These are phyloP conservation scores for Himalopsyche kuldschensis DNA, from an alignment of 2,888 invertebrate species.

Conservation along the genomic window DNA sequence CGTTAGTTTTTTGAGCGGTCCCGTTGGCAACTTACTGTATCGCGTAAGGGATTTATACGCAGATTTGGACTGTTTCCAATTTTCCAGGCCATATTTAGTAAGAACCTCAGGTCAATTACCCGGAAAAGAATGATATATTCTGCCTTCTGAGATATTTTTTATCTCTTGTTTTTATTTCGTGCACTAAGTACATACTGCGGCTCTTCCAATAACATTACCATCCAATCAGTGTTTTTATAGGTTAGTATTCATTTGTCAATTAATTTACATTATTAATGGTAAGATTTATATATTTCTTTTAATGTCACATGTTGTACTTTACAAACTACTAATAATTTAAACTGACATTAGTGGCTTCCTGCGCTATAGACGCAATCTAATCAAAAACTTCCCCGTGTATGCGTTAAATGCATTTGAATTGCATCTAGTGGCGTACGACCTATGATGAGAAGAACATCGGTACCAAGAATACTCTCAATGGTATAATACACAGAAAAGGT, in stretches of 20 bases:
- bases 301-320: no score
- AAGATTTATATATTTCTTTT: no score
- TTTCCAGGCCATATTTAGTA: not conserved
- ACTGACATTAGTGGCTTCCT: not conserved
- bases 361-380: not conserved
- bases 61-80: constrained; percentile 2
- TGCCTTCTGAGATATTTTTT: not conserved
- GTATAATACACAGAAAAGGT: not conserved
- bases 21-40: not conserved
- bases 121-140: not conserved
- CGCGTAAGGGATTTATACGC: not conserved
- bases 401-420: not conserved
- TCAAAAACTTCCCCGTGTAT: not conserved
- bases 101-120: not conserved
- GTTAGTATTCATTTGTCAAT: no score
- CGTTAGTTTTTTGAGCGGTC: not conserved
- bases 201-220: not conserved
- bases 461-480: not conserved
- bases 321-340: no score
- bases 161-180: not conserved
- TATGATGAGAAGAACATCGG: not conserved
- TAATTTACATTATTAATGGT: no score
- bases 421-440: not conserved
- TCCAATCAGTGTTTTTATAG: no score
- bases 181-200: not conserved